phyloP scores from a whole-genome alignment of 2,797 vertebrate species.

The Sandelia bainsii region DNA sequence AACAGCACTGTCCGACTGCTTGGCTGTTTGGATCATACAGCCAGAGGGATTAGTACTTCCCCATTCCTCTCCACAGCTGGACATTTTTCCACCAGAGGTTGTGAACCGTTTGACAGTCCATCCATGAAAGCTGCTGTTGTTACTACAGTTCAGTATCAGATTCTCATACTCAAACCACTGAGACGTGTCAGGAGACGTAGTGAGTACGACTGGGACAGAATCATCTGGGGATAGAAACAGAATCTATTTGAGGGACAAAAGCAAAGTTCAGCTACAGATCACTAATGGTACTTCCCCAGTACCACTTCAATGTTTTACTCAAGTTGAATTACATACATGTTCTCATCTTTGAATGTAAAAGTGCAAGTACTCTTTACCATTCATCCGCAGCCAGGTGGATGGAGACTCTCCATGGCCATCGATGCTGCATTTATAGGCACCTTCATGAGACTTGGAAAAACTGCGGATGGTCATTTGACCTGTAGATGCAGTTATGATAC shows the following conservation, averaged over 20 bases:
- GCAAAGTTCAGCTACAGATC: background rate
- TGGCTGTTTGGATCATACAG: background rate
- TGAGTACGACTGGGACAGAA: background rate
- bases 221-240: constrained; percentile 18
- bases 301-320: too few species aligned
- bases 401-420: background rate
- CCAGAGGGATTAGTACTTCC: rapidly evolving
- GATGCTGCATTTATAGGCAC: constrained; percentile 14
- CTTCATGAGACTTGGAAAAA: constrained; percentile 17
- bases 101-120: constrained; percentile 35
- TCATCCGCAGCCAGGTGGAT: constrained; percentile 31
- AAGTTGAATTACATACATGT: too few species aligned
- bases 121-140: background rate
- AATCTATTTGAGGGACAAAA: background rate
- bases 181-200: background rate
- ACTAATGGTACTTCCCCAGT: too few species aligned
- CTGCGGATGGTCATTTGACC: background rate
- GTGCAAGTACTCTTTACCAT: too few species aligned
- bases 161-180: constrained; percentile 35
- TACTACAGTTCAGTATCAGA: constrained; percentile 13
- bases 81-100: rapidly evolving
- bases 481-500: rapidly evolving
- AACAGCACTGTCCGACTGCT: constrained; percentile 22
- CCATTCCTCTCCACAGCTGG: background rate
- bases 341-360: too few species aligned